Conservation (phyloP, 2,888 invertebrate genomes). For the Bellardia bayeri region DNA sequence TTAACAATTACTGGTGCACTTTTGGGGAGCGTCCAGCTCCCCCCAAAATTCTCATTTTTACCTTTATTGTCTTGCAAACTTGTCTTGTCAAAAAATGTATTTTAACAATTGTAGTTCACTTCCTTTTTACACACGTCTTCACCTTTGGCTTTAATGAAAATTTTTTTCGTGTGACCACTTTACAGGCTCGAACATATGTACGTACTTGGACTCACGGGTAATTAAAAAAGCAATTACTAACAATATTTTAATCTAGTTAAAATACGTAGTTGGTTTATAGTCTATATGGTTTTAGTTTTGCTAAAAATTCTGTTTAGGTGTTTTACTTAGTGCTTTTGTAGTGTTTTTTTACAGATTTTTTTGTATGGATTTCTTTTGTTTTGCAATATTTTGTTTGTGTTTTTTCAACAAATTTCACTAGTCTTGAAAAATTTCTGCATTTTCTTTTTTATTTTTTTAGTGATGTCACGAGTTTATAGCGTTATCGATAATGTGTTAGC, state of each 20-base stretch:
- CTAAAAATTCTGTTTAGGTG: neutral
- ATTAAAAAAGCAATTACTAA: constrained; percentile 34
- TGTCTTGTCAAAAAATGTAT: constrained; percentile 11
- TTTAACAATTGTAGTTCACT: constrained; percentile 26
- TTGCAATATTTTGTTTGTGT: neutral
- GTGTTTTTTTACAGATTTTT: neutral
- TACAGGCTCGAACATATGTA: neutral
- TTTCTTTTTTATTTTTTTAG: constrained; percentile 58
- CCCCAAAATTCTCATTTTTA: neutral
- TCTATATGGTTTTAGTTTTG: neutral
- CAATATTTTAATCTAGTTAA: constrained; percentile 17
- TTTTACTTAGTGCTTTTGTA: constrained; percentile 7
- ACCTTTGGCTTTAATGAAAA: neutral
- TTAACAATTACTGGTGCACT: constrained; percentile 48
- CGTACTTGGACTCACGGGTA: constrained; percentile 37
- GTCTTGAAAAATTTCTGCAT: constrained; percentile 59
- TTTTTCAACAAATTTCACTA: constrained; percentile 54
- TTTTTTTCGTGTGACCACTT: constrained; percentile 28
- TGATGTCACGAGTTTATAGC: constrained; percentile 30
- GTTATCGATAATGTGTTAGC: constrained; percentile 35
- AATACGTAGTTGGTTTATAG: neutral
- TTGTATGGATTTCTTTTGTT: neutral
- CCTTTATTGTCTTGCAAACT: constrained; percentile 5
- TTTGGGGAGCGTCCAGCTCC: neutral
- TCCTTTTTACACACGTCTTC: neutral